These are phyloP conservation scores for Acanthopleura granulata DNA, from an alignment of 2,888 invertebrate genomes.

Conservation along the genomic window DNA sequence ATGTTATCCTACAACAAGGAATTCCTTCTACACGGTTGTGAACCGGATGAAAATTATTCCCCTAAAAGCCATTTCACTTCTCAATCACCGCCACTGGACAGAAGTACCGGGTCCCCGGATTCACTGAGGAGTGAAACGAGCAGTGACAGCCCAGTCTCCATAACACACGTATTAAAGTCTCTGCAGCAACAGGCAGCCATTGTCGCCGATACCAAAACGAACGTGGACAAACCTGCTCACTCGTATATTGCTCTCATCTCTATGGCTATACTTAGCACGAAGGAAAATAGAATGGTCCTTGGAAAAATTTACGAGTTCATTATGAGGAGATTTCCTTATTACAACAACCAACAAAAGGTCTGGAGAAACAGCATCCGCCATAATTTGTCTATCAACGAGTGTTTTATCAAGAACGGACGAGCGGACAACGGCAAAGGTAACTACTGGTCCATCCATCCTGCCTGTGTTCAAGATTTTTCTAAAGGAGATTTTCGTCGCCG, in stretches of 20 bases:
- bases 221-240: constrained; percentile 51
- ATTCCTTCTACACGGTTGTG: too few species aligned
- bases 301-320: constrained; percentile 67
- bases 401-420: constrained; percentile 63
- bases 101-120: constrained; percentile 6
- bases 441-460: constrained; percentile 98
- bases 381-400: constrained; percentile 65
- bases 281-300: constrained; percentile 59
- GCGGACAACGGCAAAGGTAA: constrained; percentile 92
- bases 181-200: not conserved
- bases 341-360: constrained; percentile 59
- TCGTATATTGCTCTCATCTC: constrained; percentile 67
- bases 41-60: too few species aligned
- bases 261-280: constrained; percentile 63
- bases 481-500: constrained; percentile 95
- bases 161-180: not conserved
- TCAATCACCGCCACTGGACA: not conserved
- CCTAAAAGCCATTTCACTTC: too few species aligned
- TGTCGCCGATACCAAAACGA: not conserved
- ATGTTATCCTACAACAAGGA: too few species aligned
- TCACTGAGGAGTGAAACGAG: not conserved
- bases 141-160: not conserved
- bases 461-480: constrained; percentile 94
- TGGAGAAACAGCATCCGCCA: constrained; percentile 67
- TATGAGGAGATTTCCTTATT: constrained; percentile 61